These are phyloP conservation scores for Triops longicaudatus DNA, from an alignment of 1,140 invertebrate species.

Conservation along the genomic window DNA sequence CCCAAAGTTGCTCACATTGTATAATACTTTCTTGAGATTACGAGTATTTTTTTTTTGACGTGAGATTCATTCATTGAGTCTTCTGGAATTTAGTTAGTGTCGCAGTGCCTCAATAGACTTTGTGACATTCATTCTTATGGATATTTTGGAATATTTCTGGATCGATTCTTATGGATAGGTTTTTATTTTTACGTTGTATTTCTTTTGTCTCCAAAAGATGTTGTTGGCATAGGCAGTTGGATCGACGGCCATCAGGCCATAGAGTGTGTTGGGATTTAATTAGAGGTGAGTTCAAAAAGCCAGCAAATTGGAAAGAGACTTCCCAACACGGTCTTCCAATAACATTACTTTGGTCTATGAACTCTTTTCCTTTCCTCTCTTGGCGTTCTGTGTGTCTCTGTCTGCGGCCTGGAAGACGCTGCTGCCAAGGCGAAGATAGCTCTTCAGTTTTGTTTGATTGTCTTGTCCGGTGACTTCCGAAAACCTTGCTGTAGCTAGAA, in stretches of 20 bases:
- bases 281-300: not conserved
- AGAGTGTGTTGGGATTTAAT: not conserved
- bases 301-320: constrained; percentile 15
- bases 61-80: no score
- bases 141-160: no score
- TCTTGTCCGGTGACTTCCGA: not conserved
- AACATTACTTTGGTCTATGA: not conserved
- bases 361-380: not conserved
- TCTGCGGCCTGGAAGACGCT: not conserved
- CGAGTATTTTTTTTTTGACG: no score
- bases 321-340: constrained; percentile 14
- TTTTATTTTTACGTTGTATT: no score
- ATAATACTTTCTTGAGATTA: no score
- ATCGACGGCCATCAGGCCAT: no score
- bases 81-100: no score
- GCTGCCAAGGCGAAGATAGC: not conserved
- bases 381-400: not conserved
- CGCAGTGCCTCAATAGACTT: no score
- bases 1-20: not conserved
- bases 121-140: no score
- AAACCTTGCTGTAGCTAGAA: not conserved
- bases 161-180: no score
- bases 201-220: no score
- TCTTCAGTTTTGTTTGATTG: constrained; percentile 12
- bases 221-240: no score